Evolutionary conservation across 2,888 invertebrate species (phyloP), one percentile per base, ranked within the genome.

Genomic region (Enchytraeus crypticus): DNA sequence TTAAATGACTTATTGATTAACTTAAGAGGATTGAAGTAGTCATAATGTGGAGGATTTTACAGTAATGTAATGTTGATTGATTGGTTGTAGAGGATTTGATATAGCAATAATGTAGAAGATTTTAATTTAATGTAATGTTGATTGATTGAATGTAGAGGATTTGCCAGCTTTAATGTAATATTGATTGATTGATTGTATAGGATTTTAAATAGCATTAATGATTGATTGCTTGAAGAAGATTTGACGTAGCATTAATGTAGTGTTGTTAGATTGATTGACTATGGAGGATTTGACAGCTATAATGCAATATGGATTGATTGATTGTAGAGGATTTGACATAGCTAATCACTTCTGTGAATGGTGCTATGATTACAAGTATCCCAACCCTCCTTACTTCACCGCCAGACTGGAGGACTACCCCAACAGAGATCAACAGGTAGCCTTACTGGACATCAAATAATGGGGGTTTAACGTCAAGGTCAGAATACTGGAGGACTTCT

Each of bases 401-500:
- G 71, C 70, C 45, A 64, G 66, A n/a, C 81, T 81, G 1, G 84
- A 85, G 5, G 83, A 86, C 66, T 88, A 86, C 73, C 92, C 96
- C 0, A 86, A 84, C 3, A 80, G 84, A 64, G 86, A 88, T 66
- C 89, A 93, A 75, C 88, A 89, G 85, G 88, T 88, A 60, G n/a
- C n/a, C n/a, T n/a, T n/a, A n/a, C n/a, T n/a, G n/a, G n/a, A n/a
- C n/a, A n/a, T n/a, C n/a, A n/a, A n/a, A n/a, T n/a, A n/a, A n/a
- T n/a, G n/a, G n/a, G n/a, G n/a, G n/a, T n/a, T n/a, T n/a, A n/a
- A n/a, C n/a, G n/a, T n/a, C n/a, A n/a, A n/a, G n/a, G n/a, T n/a
- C n/a, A n/a, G n/a, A n/a, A n/a, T n/a, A n/a, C n/a, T n/a, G n/a
- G n/a, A n/a, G n/a, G n/a, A n/a, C n/a, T n/a, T n/a, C n/a, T n/a